These are phyloP conservation scores for Syngnathus typhle DNA, from an alignment of 2,113 vertebrate genomes.

Conservation along the genomic window DNA sequence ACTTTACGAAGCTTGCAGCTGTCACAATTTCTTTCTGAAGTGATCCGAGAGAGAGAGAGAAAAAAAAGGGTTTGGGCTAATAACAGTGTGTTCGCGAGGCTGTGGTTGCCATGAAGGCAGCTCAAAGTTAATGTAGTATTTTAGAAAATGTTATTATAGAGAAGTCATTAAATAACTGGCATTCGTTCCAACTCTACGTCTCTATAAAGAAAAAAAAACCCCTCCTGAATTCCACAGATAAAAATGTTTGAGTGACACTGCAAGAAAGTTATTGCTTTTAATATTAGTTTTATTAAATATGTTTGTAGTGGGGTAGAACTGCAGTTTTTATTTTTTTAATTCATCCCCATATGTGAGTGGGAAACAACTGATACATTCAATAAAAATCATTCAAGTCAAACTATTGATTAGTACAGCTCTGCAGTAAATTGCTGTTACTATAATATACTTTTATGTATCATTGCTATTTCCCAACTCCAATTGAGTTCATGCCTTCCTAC, in stretches of 20 bases:
- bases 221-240: background rate
- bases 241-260: background rate
- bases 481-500: conserved; percentile 14
- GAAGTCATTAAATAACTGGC: background rate
- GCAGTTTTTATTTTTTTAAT: background rate
- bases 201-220: background rate
- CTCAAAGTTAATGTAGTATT: background rate
- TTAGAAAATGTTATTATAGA: background rate
- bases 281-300: background rate
- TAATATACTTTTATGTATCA: background rate
- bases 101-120: background rate
- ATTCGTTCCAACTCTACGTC: background rate
- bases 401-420: conserved; percentile 1
- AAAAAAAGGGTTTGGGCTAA: conserved; percentile 3
- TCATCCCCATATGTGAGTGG: background rate
- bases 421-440: background rate
- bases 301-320: background rate
- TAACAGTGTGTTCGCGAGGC: background rate
- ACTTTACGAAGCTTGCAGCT: conserved; percentile 8
- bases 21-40: background rate
- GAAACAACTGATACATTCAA: background rate
- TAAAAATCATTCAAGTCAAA: background rate
- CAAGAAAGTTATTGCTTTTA: background rate
- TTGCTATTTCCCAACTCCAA: background rate
- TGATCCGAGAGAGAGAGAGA: background rate